A percentile compares a stretch with the other conserved stretches of the same genome.
phyloP scores from a whole-genome alignment of 2,797 vertebrate genomes.

The Ibycter americanus region DNA sequence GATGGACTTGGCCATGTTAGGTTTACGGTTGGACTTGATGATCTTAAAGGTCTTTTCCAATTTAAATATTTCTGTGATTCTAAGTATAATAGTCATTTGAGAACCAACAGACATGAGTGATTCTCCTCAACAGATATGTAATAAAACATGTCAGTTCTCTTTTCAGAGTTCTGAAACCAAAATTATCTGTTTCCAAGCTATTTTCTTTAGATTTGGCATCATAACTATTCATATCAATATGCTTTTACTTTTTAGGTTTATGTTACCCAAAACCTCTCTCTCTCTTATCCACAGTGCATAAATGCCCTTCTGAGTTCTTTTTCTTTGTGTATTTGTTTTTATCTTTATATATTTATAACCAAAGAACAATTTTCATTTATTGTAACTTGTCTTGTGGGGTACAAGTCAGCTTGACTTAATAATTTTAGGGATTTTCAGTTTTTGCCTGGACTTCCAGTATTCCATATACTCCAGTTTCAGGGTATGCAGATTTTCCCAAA shows the following conservation, averaged over 20 bases:
- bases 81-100: no score
- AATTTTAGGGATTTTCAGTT: not conserved
- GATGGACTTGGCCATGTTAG: no score
- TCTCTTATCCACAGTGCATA: not conserved
- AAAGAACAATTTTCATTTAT: not conserved
- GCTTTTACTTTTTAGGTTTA: not conserved
- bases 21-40: no score
- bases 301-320: not conserved
- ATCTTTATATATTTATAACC: not conserved
- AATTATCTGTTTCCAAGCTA: not conserved
- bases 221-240: not conserved
- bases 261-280: not conserved
- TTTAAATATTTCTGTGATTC: no score
- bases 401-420: not conserved
- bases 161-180: not conserved
- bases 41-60: no score
- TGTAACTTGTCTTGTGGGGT: not conserved
- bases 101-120: no score
- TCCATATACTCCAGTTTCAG: not conserved
- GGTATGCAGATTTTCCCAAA: not conserved
- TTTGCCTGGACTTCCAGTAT: not conserved
- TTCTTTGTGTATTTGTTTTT: not conserved
- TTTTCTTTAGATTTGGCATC: not conserved
- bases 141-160: not conserved
- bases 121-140: not conserved